phyloP scores from a whole-genome alignment of 2,888 invertebrate species.

The Spodoptera exigua region DNA sequence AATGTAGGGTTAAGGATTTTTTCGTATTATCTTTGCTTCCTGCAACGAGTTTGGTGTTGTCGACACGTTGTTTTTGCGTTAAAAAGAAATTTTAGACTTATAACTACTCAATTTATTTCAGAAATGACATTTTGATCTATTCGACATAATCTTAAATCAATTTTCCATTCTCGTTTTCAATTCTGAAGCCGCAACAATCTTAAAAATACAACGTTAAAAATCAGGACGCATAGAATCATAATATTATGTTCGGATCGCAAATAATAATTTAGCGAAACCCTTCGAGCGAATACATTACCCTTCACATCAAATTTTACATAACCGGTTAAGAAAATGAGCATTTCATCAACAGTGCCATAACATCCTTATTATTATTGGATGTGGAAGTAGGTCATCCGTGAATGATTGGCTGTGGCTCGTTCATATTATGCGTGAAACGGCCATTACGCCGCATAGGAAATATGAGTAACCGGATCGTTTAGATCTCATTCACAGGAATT shows the following conservation, averaged over 20 bases:
- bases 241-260: constrained; percentile 3
- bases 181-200: too few relatives aligned
- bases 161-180: too few relatives aligned
- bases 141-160: too few relatives aligned
- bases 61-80: too few relatives aligned
- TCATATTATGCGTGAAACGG: constrained; percentile 51
- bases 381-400: constrained; percentile 56
- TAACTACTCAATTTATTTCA: too few relatives aligned
- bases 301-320: constrained; percentile 29
- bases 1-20: too few relatives aligned
- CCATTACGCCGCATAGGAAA: constrained; percentile 45
- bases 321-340: constrained; percentile 49
- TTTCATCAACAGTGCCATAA: constrained; percentile 47
- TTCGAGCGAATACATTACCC: constrained; percentile 13
- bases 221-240: constrained; percentile 5
- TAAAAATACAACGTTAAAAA: neutral
- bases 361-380: constrained; percentile 53
- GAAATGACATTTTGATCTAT: too few relatives aligned
- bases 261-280: constrained; percentile 17
- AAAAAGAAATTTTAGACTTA: too few relatives aligned
- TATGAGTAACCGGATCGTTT: constrained; percentile 44
- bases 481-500: constrained; percentile 45
- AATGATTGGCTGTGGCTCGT: constrained; percentile 56
- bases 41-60: too few relatives aligned
- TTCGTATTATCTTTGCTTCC: too few relatives aligned